Conservation (phyloP, 2,113 vertebrate genomes). For the Oenanthe oenanthe region DNA sequence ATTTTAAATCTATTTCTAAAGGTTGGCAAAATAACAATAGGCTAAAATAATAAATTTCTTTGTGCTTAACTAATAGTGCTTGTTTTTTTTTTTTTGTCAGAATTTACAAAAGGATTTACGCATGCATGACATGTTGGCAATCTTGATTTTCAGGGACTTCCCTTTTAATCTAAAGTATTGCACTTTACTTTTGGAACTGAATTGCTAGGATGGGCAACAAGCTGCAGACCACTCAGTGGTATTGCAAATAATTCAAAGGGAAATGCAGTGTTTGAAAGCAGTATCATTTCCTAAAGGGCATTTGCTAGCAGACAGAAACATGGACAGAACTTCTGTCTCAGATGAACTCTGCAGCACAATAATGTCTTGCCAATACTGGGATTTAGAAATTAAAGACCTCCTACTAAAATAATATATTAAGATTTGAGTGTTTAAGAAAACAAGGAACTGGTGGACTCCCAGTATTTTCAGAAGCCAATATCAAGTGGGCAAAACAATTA, state of each 20-base stretch:
- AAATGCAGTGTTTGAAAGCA: not conserved
- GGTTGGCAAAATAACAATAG: not conserved
- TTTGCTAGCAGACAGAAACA: not conserved
- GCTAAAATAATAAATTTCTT: constrained; percentile 2
- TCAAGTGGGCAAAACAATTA: not conserved
- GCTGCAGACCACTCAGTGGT: not conserved
- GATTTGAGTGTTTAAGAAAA: not conserved
- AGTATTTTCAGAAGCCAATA: not conserved
- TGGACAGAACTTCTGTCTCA: not conserved
- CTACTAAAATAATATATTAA: not conserved
- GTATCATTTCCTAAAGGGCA: not conserved
- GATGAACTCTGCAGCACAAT: not conserved
- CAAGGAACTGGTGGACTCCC: not conserved
- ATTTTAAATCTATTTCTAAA: not conserved
- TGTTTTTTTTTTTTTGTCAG: not conserved
- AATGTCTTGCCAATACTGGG: not conserved
- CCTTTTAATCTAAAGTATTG: constrained; percentile 7
- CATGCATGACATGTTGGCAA: not conserved
- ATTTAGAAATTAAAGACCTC: not conserved
- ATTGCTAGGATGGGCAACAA: not conserved
- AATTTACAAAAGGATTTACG: not conserved
- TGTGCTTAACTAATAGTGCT: not conserved
- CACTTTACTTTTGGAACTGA: constrained; percentile 29
- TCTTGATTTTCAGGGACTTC: not conserved
- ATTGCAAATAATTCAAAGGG: constrained; percentile 48